Percentiles rank a stretch among this genome's conserved stretches.
phyloP scores from a whole-genome alignment of 2,113 vertebrate genomes.

The Albula glossodonta region DNA sequence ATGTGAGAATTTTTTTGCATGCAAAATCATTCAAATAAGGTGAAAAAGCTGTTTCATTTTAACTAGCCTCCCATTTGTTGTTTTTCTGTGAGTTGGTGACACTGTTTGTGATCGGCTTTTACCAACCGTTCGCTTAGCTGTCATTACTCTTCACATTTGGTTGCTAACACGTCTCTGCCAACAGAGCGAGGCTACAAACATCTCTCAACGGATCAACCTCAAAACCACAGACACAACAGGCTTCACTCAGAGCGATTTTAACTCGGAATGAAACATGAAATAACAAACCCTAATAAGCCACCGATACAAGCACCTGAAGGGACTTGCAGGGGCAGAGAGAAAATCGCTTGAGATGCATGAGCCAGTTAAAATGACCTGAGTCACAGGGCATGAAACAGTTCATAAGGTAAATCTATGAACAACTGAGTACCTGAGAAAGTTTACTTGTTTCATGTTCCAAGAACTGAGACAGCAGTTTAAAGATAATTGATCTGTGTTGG shows the following conservation, averaged over 20 bases:
- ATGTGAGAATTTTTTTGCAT: no score
- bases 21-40: no score
- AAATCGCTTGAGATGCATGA: background rate
- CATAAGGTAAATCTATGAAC: background rate
- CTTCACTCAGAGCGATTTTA: background rate
- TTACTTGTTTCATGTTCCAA: background rate
- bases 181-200: background rate
- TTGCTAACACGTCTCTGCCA: background rate
- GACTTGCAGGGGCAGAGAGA: background rate
- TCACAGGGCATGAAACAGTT: background rate
- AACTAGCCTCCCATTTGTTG: no score
- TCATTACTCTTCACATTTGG: background rate
- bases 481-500: background rate
- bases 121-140: no score
- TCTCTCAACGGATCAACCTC: constrained; percentile 9
- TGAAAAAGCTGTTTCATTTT: no score
- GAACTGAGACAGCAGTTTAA: background rate
- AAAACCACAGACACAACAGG: background rate
- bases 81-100: background rate
- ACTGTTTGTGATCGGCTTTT: background rate
- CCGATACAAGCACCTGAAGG: background rate
- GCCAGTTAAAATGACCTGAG: background rate
- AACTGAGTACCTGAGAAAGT: background rate
- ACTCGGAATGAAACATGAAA: background rate
- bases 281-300: constrained; percentile 5